These are phyloP conservation scores for Fukomys damarensis DNA, from an alignment of 2,113 vertebrate species.

Conservation along the genomic window DNA sequence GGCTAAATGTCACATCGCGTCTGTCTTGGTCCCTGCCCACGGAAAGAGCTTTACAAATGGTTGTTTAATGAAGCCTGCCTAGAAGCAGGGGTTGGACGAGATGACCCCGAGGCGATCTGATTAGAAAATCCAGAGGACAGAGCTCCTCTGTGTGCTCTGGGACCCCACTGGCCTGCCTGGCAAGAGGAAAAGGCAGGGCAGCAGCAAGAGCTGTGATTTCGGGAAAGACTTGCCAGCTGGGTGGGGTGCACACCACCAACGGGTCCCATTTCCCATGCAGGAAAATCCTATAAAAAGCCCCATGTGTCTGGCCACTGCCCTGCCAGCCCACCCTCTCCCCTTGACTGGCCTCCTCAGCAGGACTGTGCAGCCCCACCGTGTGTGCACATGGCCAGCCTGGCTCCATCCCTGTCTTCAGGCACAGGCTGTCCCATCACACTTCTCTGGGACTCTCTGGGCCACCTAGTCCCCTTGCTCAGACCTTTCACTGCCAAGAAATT, in stretches of 20 bases:
- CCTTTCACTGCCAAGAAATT: neutral
- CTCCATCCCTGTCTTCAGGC: neutral
- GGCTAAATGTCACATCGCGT: neutral
- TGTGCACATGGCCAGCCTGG: neutral
- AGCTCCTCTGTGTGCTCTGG: neutral
- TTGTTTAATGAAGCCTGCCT: neutral
- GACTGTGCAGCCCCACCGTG: neutral
- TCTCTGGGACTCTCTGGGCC: neutral
- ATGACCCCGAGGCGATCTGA: neutral
- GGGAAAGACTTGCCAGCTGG: constrained; percentile 40
- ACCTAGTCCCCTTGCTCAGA: neutral
- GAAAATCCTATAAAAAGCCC: constrained; percentile 44
- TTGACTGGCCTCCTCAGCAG: neutral
- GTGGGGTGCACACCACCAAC: neutral
- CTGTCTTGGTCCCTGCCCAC: neutral
- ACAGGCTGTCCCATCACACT: neutral
- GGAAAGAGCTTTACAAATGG: neutral
- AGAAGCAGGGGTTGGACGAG: neutral
- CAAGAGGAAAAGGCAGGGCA: neutral
- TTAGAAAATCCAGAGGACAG: constrained; percentile 8
- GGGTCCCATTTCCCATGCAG: constrained; percentile 51
- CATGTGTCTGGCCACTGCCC: neutral
- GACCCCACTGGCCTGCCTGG: neutral
- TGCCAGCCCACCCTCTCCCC: neutral
- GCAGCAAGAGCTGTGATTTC: constrained; percentile 48